Base-by-base conservation (phyloP, 2,113 vertebrate species). In the Dendropsophus ebraccatus region DNA sequence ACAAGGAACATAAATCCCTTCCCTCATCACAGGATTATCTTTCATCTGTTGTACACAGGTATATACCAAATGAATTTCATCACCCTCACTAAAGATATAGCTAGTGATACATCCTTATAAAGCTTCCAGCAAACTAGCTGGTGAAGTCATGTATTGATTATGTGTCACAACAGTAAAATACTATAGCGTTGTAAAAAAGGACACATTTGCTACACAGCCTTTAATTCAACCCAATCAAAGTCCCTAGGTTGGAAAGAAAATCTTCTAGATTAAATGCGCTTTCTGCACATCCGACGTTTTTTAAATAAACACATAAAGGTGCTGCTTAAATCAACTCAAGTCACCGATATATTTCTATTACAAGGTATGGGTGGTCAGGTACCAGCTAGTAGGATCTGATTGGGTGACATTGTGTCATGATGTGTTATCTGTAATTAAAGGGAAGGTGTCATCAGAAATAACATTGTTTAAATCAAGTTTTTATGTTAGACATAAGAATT, bases 91-190 rank as follows among this genome's bases (percentile, higher is more conserved):
- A 70, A 50, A 82, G 60, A 82, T 70, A 82, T 67, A 25, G 62
- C 16, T 16, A 32, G 62, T 25, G 21, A 50, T 70, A 19, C 41
- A 69, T 50, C 45, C 25, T 41, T 69, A 69, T 50, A 67, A 82
- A 28, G 12, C 35, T 47, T 65, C 23, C 56, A 62, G 60, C 11
- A 81, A 65, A 23, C 35, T 17, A 47, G 60, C 54, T 81, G 35
- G 30, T 65, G 25, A 50, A 69, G 60, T 21, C 41, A 82, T 2
- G 41, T 52, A 67, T 69, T 82, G 80, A 82, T 82, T 82, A 32
- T 32, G 12, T 69, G 80, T 67, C 80, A 70, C 58, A 50, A n/a
- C 23, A 32, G 80, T 69, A 19, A 70, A 35, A 82, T 82, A 82
- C 25, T 69, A 49, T 19, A 49, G 28, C 37, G n/a, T 4, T 82